Conservation (phyloP, 2,797 vertebrate genomes). For the Thalassophryne amazonica region DNA sequence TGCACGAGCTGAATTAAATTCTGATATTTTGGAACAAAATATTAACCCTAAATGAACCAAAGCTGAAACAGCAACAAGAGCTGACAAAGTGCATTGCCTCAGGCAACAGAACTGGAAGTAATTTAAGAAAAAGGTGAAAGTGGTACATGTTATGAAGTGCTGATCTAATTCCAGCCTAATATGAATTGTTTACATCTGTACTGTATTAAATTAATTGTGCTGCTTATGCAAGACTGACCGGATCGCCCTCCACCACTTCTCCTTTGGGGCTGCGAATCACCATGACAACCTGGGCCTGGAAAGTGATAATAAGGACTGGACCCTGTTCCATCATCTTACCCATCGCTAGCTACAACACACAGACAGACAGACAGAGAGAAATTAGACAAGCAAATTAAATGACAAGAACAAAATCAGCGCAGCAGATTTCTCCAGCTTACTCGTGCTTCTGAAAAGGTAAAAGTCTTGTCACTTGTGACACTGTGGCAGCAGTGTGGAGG, state of each 20-base stretch:
- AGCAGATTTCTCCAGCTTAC: too few species aligned
- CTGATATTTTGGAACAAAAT: too few species aligned
- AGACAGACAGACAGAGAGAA: constrained; percentile 6
- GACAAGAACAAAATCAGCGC: neutral
- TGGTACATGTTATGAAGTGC: neutral
- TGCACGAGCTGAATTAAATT: too few species aligned
- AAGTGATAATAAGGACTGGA: constrained; percentile 91
- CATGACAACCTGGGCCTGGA: constrained; percentile 94
- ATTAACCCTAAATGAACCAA: too few species aligned
- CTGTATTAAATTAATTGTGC: constrained; percentile 7
- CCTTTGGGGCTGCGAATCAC: constrained; percentile 86
- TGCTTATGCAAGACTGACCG: constrained; percentile 74
- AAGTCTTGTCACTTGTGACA: too few species aligned
- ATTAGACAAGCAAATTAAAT: neutral
- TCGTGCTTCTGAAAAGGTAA: too few species aligned
- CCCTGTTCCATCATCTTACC: constrained; percentile 97
- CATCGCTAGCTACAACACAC: constrained; percentile 84
- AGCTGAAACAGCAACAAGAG: too few species aligned
- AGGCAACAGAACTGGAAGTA: neutral
- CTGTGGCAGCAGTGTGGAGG: too few species aligned
- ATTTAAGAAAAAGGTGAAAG: neutral
- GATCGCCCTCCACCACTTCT: constrained; percentile 89
- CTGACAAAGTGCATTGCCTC: too few species aligned
- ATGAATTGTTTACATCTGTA: constrained; percentile 20
- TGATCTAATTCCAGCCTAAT: constrained; percentile 21